A percentile compares a stretch with the other conserved stretches of the same genome.
Evolutionary conservation across 2,888 invertebrate species (phyloP).

Genomic region (Alsophila aescularia): DNA sequence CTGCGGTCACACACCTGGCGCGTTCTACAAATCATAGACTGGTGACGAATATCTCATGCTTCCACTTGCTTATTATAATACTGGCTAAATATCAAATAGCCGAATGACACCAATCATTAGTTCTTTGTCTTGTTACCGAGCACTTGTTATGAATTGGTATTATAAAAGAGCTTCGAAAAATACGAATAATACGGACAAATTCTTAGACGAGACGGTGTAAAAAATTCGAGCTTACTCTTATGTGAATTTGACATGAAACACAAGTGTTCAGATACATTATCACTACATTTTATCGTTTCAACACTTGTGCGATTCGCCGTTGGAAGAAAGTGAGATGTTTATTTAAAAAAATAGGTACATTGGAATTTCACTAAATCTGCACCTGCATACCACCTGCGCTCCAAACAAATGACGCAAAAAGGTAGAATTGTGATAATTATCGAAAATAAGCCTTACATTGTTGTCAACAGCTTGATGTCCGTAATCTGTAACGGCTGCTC

Average conservation of each 20-base stretch:
- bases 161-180: too few relatives aligned
- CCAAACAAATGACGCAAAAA: background rate
- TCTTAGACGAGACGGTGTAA: too few relatives aligned
- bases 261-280: background rate
- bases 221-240: too few relatives aligned
- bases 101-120: conserved; percentile 34
- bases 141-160: too few relatives aligned
- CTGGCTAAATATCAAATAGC: conserved; percentile 38
- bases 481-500: background rate
- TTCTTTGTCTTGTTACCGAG: conserved; percentile 37
- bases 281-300: conserved; percentile 10
- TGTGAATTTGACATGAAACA: too few relatives aligned
- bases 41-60: conserved; percentile 36
- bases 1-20: conserved; percentile 54
- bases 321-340: background rate
- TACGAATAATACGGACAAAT: too few relatives aligned
- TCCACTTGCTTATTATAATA: conserved; percentile 30
- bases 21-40: conserved; percentile 41
- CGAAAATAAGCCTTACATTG: background rate
- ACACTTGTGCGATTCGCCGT: conserved; percentile 4
- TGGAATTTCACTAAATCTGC: background rate
- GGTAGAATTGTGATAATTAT: background rate
- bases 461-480: background rate
- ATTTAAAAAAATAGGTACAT: background rate
- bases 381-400: background rate